Percentiles rank a stretch among this genome's conserved stretches.
phyloP scores from a whole-genome alignment of 2,113 vertebrate species.

The Hypocryptadius cinnamomeus region DNA sequence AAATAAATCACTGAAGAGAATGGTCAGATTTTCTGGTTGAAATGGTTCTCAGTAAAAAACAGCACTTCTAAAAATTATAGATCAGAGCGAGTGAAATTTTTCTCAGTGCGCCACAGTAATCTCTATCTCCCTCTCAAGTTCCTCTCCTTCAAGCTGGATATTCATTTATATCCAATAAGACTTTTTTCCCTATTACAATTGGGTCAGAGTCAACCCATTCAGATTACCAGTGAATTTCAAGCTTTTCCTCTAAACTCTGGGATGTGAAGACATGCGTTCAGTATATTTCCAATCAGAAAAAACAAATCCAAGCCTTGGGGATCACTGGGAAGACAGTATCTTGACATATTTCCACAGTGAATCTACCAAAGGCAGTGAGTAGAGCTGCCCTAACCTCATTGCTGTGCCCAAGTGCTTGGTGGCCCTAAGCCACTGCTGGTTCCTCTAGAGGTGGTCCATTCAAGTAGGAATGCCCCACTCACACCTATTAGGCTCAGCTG shows the following conservation, averaged over 20 bases:
- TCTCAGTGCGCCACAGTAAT: background rate
- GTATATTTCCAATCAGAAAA: background rate
- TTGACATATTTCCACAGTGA: background rate
- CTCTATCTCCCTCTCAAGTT: background rate
- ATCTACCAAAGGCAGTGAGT: background rate
- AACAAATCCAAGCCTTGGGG: background rate
- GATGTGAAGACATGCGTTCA: background rate
- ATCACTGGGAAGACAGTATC: background rate
- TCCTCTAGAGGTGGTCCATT: background rate
- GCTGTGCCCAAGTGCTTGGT: background rate
- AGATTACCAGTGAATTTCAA: background rate
- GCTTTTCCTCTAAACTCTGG: background rate
- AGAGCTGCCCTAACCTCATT: background rate
- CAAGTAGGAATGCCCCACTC: background rate
- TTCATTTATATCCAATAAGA: background rate
- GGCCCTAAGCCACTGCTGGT: background rate
- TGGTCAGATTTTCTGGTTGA: background rate
- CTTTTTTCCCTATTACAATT: background rate
- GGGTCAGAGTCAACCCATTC: background rate
- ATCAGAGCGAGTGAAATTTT: background rate
- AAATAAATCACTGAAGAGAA: background rate
- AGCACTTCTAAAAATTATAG: background rate
- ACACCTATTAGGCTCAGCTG: background rate
- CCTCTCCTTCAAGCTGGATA: background rate
- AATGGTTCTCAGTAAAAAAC: background rate